These are phyloP conservation scores for Cordilura impudica DNA, from an alignment of 2,888 invertebrate species.

Conservation along the genomic window DNA sequence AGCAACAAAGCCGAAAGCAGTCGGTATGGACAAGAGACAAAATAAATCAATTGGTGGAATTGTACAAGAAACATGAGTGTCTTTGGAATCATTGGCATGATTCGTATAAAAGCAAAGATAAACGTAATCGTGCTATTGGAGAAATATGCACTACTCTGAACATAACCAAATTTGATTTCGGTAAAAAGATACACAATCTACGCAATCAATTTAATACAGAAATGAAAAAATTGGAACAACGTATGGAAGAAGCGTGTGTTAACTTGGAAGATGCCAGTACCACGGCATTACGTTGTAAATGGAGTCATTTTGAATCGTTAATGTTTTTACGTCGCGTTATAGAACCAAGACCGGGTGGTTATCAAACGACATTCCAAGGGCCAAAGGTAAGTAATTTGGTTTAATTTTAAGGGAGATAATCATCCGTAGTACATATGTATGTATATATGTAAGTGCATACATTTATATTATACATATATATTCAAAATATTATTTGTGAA, in stretches of 20 bases:
- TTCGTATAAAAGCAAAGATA: conserved; percentile 73
- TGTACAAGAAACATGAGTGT: conserved; percentile 74
- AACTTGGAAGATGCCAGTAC: conserved; percentile 30
- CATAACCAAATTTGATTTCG: conserved; percentile 74
- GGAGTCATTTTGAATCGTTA: conserved; percentile 76
- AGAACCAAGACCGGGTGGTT: conserved; percentile 73
- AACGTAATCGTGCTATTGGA: conserved; percentile 71
- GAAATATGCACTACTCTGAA: conserved; percentile 70
- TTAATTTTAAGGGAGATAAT: too few species aligned
- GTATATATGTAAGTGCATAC: too few species aligned
- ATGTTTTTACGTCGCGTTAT: conserved; percentile 74
- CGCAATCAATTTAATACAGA: conserved; percentile 77
- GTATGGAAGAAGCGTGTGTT: conserved; percentile 68
- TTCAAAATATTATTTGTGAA: too few species aligned
- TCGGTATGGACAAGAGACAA: conserved; percentile 74
- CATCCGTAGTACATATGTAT: too few species aligned
- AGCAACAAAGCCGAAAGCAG: conserved; percentile 55
- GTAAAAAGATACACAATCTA: conserved; percentile 76
- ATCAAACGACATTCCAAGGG: conserved; percentile 62
- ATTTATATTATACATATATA: too few species aligned
- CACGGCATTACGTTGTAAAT: conserved; percentile 68
- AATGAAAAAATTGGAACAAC: conserved; percentile 74
- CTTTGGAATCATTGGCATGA: conserved; percentile 76
- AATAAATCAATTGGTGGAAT: conserved; percentile 71
- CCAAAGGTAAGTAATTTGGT: conserved; percentile 43